These are phyloP conservation scores for Pygoscelis adeliae DNA, from an alignment of 2,113 vertebrate genomes.

Conservation along the genomic window DNA sequence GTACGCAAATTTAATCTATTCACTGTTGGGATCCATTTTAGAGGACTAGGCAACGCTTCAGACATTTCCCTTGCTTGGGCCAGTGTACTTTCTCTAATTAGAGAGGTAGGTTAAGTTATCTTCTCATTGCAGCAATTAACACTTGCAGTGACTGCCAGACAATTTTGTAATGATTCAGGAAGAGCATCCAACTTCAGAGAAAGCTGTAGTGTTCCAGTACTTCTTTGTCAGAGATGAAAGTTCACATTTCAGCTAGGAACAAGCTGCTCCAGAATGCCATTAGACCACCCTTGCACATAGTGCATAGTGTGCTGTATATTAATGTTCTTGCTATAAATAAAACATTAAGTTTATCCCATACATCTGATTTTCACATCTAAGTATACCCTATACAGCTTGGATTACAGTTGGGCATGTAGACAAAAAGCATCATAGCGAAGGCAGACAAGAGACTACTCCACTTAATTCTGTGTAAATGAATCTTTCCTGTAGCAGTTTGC, in stretches of 20 bases:
- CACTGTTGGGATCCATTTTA: not conserved
- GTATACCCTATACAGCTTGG: not conserved
- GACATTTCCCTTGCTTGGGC: not conserved
- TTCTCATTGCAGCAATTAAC: constrained; percentile 51
- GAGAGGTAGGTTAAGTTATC: constrained; percentile 33
- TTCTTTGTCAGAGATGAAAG: constrained; percentile 34
- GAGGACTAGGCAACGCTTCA: not conserved
- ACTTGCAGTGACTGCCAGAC: constrained; percentile 40
- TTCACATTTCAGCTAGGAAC: constrained; percentile 24
- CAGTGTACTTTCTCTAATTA: constrained; percentile 22
- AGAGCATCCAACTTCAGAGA: constrained; percentile 38
- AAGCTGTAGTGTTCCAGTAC: constrained; percentile 8
- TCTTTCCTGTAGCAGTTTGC: not conserved
- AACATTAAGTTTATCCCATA: constrained; percentile 13
- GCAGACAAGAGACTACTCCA: not conserved
- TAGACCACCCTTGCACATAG: not conserved
- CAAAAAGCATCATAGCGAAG: not conserved
- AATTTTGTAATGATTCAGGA: constrained; percentile 55
- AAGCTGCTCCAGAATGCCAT: constrained; percentile 12
- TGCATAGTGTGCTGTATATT: not conserved
- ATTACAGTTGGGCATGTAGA: not conserved
- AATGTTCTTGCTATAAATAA: constrained; percentile 44
- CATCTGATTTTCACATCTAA: constrained; percentile 27
- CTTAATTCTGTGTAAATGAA: not conserved
- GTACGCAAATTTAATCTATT: not conserved